Percentiles rank a stretch among this genome's conserved stretches.
Conservation (phyloP, 1,140 invertebrate genomes). For the Diorhabda elongata region DNA sequence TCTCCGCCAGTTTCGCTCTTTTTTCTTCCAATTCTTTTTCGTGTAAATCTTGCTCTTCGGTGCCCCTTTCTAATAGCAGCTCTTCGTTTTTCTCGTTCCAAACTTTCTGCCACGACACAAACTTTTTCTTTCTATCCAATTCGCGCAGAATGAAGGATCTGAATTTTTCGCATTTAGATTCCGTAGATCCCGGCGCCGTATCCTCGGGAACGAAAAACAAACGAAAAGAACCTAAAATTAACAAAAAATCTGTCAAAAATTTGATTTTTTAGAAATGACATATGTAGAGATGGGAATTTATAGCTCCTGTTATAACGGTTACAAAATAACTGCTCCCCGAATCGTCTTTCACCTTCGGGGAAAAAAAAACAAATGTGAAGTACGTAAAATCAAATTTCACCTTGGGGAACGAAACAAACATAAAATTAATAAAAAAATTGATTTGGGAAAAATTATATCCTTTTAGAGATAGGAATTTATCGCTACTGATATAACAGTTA, state of each 20-base stretch:
- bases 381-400: no score
- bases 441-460: no score
- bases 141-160: constrained; percentile 28
- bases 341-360: no score
- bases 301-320: no score
- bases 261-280: neutral
- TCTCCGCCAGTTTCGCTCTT: constrained; percentile 16
- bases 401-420: no score
- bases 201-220: constrained; percentile 25
- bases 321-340: no score
- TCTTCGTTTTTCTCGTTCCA: constrained; percentile 20
- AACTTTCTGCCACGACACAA: constrained; percentile 37
- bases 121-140: constrained; percentile 34
- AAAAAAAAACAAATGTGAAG: no score
- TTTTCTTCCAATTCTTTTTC: constrained; percentile 28
- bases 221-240: constrained; percentile 27
- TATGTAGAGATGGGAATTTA: neutral
- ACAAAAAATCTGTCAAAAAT: constrained; percentile 3
- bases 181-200: neutral
- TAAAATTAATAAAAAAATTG: no score
- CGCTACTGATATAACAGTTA: no score
- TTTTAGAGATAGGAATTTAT: no score
- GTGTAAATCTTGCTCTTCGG: constrained; percentile 22
- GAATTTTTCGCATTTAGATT: constrained; percentile 12
- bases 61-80: constrained; percentile 19